Evolutionary conservation across 2,797 vertebrate species (phyloP).

Genomic region (Rhadinocentrus ornatus): DNA sequence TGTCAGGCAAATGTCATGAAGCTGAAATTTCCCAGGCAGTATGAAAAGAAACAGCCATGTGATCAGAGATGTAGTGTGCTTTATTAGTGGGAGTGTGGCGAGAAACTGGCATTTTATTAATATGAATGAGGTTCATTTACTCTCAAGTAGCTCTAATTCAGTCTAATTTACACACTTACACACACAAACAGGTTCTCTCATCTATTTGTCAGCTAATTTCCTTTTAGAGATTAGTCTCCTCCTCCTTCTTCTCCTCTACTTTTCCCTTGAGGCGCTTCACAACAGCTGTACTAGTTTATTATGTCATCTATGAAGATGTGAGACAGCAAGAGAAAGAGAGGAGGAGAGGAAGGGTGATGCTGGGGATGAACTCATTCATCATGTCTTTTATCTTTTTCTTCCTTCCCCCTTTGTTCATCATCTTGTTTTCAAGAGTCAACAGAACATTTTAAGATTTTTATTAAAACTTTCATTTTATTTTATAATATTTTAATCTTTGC

Average conservation of each 20-base stretch:
- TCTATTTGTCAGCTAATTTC: constrained; percentile 52
- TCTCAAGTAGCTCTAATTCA: constrained; percentile 44
- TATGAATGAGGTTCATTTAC: constrained; percentile 48
- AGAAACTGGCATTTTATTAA: constrained; percentile 53
- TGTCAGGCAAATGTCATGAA: constrained; percentile 60
- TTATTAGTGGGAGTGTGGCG: constrained; percentile 29
- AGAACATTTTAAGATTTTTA: no score
- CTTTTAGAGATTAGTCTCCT: constrained; percentile 46
- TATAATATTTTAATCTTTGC: no score
- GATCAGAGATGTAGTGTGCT: constrained; percentile 42
- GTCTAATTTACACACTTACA: constrained; percentile 47
- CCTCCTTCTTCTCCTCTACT: constrained; percentile 28
- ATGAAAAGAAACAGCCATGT: constrained; percentile 59
- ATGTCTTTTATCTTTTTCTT: neutral
- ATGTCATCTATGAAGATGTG: constrained; percentile 49
- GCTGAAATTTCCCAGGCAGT: constrained; percentile 45
- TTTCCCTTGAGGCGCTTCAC: constrained; percentile 29
- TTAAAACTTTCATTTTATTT: no score
- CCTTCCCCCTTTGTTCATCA: neutral
- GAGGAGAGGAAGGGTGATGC: constrained; percentile 15
- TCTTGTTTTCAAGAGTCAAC: no score
- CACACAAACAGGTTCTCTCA: constrained; percentile 22
- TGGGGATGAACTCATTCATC: constrained; percentile 37
- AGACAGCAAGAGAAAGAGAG: constrained; percentile 23
- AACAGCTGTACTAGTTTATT: constrained; percentile 60